phyloP scores from a whole-genome alignment of 2,888 invertebrate genomes.

The Pheosia tremula region DNA sequence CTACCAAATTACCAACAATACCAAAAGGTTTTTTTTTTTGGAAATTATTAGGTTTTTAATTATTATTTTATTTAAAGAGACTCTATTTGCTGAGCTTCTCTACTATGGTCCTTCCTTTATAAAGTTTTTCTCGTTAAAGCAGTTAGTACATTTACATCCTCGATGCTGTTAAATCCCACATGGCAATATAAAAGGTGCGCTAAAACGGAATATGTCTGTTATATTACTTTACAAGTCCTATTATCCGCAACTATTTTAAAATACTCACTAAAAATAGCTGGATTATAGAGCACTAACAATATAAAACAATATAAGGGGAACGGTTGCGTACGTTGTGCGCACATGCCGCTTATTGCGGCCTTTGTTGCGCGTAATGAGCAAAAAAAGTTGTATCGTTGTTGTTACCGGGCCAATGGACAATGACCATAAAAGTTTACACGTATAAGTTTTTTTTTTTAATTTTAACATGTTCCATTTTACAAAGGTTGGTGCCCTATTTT shows the following conservation, averaged over 20 bases:
- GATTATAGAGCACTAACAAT: conserved; percentile 20
- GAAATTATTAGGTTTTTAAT: no score
- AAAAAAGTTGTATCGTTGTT: conserved; percentile 46
- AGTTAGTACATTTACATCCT: no score
- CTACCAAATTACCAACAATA: no score
- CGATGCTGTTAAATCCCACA: no score
- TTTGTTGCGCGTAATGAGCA: conserved; percentile 60
- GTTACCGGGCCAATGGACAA: conserved; percentile 44
- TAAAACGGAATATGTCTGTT: no score
- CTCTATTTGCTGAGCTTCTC: no score
- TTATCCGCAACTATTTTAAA: no score
- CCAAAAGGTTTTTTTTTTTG: no score
- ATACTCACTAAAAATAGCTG: background rate
- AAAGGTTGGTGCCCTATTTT: background rate
- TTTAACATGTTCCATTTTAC: conserved; percentile 31
- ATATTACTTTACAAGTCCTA: no score
- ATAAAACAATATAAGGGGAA: conserved; percentile 28
- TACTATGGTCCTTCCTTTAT: background rate
- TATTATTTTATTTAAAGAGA: no score
- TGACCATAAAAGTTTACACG: conserved; percentile 29
- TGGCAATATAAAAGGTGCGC: no score
- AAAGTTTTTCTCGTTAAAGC: background rate
- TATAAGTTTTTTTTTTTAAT: conserved; percentile 38
- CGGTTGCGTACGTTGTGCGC: conserved; percentile 27
- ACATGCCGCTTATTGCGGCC: conserved; percentile 46